Evolutionary conservation across 2,113 vertebrate species (phyloP), one percentile per base, ranked within the genome.

Genomic region (Hystrix brachyura): DNA sequence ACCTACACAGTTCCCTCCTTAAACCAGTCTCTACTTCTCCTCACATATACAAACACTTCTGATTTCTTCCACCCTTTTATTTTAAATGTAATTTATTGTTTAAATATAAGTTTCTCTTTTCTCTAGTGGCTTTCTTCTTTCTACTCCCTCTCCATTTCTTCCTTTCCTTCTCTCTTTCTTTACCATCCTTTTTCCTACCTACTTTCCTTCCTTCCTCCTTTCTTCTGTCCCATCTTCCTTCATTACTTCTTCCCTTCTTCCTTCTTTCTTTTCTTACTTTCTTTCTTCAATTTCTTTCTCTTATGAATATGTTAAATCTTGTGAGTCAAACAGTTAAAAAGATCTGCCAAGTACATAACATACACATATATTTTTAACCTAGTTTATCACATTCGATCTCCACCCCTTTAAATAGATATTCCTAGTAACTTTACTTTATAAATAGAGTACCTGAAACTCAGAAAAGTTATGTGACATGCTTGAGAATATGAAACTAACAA

Each of bases 351-450:
- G 17, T 46, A 14, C 23, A 55, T 71, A 65, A 1, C 65, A 60
- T 74, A n/a, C 55, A 78, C 29, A 23, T 18, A 7, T 15, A 32
- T 86, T 10, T 64, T 86, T 82, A 19, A 51, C 29, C 64, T 71
- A 43, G 51, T 9, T 78, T 13, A 74, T 27, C 14, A 90, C 34
- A 79, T 59, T 94, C 67, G 27, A 53, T 55, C 6, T 12, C 0
- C 5, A 60, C 0, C 5, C 2, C 5, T 91, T 72, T 48, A 67
- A 1, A 72, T 83, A 93, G 38, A 43, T 71, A 55, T 51, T 84
- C 27, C 43, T 60, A 34, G 38, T 48, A 91, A 69, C 14, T 72
- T 84, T 32, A 94, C 48, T 96, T 91, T 86, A 83, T 38, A 69
- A 59, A 65, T 53, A 72, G 51, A 93, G 9, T 46, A 60, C 19